phyloP scores from a whole-genome alignment of 2,888 invertebrate genomes.

The Thymelicus lineola region DNA sequence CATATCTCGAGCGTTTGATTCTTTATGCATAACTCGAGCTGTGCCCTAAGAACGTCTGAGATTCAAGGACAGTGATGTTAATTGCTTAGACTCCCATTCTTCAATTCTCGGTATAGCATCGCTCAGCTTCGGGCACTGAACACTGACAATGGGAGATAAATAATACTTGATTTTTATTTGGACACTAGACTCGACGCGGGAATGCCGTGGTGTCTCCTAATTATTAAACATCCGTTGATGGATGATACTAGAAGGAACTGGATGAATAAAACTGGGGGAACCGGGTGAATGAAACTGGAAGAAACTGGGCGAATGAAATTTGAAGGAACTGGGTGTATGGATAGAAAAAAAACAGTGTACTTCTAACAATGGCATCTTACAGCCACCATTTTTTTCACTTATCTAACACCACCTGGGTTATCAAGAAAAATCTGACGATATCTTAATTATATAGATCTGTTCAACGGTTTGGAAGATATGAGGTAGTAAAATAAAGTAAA shows the following conservation, averaged over 20 bases:
- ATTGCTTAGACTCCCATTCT: constrained; percentile 55
- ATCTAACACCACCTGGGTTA: too few relatives aligned
- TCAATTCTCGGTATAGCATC: constrained; percentile 44
- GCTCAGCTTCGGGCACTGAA: constrained; percentile 41
- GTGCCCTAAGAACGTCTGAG: constrained; percentile 79
- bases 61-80: constrained; percentile 72
- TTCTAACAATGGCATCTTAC: too few relatives aligned
- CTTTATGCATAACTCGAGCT: constrained; percentile 78
- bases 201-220: background rate
- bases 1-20: constrained; percentile 66
- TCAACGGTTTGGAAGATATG: too few relatives aligned
- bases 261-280: too few relatives aligned
- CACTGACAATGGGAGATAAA: constrained; percentile 41
- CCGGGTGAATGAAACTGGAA: too few relatives aligned
- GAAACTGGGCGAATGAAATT: too few relatives aligned
- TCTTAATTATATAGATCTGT: too few relatives aligned
- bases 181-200: constrained; percentile 8
- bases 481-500: too few relatives aligned
- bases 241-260: background rate
- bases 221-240: background rate
- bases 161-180: constrained; percentile 38
- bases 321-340: too few relatives aligned
- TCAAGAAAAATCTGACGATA: too few relatives aligned
- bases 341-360: too few relatives aligned
- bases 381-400: too few relatives aligned